Percentiles rank a stretch among this genome's conserved stretches.
Evolutionary conservation across 2,888 invertebrate species (phyloP).

Genomic region (Tetragonisca angustula): DNA sequence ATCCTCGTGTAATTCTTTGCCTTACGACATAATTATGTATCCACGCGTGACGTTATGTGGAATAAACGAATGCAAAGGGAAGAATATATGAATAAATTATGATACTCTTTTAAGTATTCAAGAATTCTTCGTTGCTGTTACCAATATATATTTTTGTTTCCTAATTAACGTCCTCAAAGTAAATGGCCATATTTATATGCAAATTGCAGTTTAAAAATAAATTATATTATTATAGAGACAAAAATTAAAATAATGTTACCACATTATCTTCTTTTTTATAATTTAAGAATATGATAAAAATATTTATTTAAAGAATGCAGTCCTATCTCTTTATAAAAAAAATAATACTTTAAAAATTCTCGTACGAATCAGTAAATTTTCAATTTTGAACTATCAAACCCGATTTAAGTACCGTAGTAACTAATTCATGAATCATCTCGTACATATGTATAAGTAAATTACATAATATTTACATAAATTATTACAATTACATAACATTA

Average conservation of each 20-base stretch:
- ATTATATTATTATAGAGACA: neutral
- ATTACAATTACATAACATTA: no score
- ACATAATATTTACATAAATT: neutral
- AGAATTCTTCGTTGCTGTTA: neutral
- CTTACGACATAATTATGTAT: neutral
- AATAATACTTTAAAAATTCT: neutral
- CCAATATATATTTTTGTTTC: neutral
- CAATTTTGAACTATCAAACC: neutral
- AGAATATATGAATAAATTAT: neutral
- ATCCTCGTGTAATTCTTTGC: neutral
- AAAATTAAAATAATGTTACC: neutral
- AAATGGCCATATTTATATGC: neutral
- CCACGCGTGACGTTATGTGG: neutral
- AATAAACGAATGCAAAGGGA: no score
- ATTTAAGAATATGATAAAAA: neutral
- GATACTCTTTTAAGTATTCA: neutral
- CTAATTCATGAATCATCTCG: neutral
- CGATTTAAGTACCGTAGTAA: no score
- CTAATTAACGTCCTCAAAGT: neutral
- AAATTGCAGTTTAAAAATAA: neutral
- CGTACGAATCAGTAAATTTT: neutral
- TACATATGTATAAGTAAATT: neutral
- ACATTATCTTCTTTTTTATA: neutral
- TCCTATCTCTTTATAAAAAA: neutral
- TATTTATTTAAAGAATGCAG: neutral